Base-by-base conservation (phyloP, 2,888 invertebrate genomes). In the Teleogryllus oceanicus region DNA sequence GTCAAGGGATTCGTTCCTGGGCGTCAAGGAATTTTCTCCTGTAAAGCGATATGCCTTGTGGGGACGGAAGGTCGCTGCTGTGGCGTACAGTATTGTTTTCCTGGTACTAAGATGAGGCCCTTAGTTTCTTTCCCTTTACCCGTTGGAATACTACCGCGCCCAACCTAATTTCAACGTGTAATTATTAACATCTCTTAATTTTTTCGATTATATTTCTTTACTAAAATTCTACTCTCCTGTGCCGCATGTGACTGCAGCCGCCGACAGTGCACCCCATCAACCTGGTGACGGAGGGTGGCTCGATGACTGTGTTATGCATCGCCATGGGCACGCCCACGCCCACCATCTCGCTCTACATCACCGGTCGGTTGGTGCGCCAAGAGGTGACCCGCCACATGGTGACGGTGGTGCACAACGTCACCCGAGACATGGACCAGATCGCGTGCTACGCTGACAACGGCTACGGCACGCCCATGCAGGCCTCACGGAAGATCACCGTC, bases 381-480 rank as follows among this genome's bases (percentile, higher is more conserved):
- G 94, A 94, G 83, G 50, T 18, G 62, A 94, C 94, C 0, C 89
- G 95, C 1, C 95, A 95, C 86, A 94, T 95, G 94, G 94, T 95
- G 75, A 94, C 95, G 0, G 93, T 94, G 20, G 92, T 95, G 82
- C 93, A 94, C 85, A 95, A 95, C 86, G 93, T 96, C 16, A 94
- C 94, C 0, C 89, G 93, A 2, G 94, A 94, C 86, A 95, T 95
- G 94, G 92, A 94, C 85, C 92, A 94, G 86, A 93, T 96, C 82
- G 94, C 94, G 0, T 96, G 96, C 86, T 95, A 94, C 87, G 95
- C 94, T 0, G 95, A 95, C 88, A 96, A 96, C 85, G 95, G 95
- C 2, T 94, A 94, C 85, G 95, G 95, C 0, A 93, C 94, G 0
- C 95, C 95, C 2, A 94, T 94, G 93, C 94, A 95, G 86, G 93